Conservation (phyloP, 2,797 vertebrate genomes). For the Pseudochirops cupreus region DNA sequence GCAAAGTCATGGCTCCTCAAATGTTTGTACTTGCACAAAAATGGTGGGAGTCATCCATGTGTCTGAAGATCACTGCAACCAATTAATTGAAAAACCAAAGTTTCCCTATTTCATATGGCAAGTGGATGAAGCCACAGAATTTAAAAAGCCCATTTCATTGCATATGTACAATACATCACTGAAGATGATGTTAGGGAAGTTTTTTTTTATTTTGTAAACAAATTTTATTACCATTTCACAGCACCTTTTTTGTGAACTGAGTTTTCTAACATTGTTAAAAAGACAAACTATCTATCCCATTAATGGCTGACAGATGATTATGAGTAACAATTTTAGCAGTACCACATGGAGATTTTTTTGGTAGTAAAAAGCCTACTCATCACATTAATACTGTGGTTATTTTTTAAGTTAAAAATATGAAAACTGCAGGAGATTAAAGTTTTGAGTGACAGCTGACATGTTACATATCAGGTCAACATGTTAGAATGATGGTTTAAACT, state of each 20-base stretch:
- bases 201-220: background rate
- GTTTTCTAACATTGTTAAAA: background rate
- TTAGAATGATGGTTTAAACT: background rate
- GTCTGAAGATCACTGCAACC: background rate
- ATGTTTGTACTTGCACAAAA: background rate
- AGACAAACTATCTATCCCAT: background rate
- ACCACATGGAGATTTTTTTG: background rate
- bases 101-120: background rate
- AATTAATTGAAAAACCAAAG: background rate
- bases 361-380: background rate
- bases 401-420: background rate
- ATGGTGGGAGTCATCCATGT: background rate
- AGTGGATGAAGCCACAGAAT: background rate
- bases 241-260: background rate
- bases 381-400: background rate
- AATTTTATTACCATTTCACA: background rate
- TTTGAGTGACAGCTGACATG: background rate
- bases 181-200: background rate
- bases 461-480: background rate
- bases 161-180: background rate
- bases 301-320: background rate
- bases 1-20: background rate
- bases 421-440: background rate
- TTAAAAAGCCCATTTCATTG: background rate
- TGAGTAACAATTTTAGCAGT: background rate